Evolutionary conservation across 2,888 invertebrate genomes (phyloP).

Genomic region (Drosophila seclusa): DNA sequence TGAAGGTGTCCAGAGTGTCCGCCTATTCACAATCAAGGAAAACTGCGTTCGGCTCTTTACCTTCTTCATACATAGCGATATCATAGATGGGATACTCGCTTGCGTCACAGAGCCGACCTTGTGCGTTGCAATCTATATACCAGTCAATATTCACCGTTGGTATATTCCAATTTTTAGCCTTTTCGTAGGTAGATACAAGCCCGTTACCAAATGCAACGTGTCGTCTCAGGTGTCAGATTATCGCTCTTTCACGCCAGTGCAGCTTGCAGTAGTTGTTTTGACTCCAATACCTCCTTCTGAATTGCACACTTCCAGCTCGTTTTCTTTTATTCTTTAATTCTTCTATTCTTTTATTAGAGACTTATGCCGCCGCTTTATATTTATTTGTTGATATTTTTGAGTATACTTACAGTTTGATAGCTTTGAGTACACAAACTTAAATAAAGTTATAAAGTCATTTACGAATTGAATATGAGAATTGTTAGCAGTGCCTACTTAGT

Average conservation of each 20-base stretch:
- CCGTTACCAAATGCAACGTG: conserved; percentile 90
- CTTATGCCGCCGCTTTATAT: too few species aligned
- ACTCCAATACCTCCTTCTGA: background rate
- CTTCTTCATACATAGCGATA: conserved; percentile 38
- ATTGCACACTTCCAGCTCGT: conserved; percentile 3
- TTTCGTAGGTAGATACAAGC: conserved; percentile 87
- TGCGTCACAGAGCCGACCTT: conserved; percentile 80
- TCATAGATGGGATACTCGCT: conserved; percentile 82
- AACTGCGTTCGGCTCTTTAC: too few species aligned
- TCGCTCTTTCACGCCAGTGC: conserved; percentile 82
- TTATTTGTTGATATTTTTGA: too few species aligned
- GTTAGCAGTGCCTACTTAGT: background rate
- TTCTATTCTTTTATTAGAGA: background rate
- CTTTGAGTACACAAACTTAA: background rate
- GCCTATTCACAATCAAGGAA: conserved; percentile 40
- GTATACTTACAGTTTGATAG: background rate
- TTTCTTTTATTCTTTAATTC: background rate
- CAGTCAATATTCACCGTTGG: conserved; percentile 88
- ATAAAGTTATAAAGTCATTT: background rate
- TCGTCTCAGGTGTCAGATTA: conserved; percentile 85
- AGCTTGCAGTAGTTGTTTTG: background rate
- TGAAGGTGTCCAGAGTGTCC: conserved; percentile 18
- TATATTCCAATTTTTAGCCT: conserved; percentile 87
- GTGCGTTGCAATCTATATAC: conserved; percentile 85
- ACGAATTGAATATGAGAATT: background rate